Conservation (phyloP, 2,888 invertebrate species). For the Latrodectus elegans region DNA sequence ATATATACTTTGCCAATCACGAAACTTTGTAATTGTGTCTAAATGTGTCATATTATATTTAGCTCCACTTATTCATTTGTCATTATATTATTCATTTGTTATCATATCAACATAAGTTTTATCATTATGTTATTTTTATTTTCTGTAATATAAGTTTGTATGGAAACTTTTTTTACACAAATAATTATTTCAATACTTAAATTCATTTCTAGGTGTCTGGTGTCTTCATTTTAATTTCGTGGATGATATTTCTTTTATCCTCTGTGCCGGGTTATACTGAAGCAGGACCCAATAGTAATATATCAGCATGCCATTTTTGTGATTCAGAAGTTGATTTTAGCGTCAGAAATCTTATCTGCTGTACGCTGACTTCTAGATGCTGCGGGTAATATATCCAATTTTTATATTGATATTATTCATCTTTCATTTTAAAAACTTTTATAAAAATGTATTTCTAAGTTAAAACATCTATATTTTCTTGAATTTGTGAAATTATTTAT, state of each 20-base stretch:
- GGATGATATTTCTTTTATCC: constrained; percentile 18
- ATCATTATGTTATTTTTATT: too few species aligned
- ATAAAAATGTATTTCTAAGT: neutral
- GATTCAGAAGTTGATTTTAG: constrained; percentile 44
- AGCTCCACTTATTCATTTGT: too few species aligned
- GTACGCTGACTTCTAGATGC: constrained; percentile 27
- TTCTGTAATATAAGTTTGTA: too few species aligned
- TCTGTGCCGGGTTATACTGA: constrained; percentile 11
- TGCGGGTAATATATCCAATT: constrained; percentile 39
- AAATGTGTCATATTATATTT: too few species aligned
- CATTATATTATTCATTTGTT: too few species aligned
- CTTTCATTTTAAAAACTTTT: neutral
- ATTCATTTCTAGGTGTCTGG: constrained; percentile 22
- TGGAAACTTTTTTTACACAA: too few species aligned
- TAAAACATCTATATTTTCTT: neutral
- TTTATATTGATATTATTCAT: too few species aligned
- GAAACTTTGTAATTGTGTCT: too few species aligned
- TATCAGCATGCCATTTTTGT: constrained; percentile 43
- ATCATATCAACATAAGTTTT: too few species aligned
- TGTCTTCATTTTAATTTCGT: constrained; percentile 19
- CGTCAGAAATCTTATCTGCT: constrained; percentile 45
- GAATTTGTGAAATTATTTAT: neutral
- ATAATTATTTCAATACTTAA: neutral
- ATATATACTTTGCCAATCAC: too few species aligned
- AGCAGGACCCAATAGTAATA: constrained; percentile 48